Base-by-base conservation (phyloP, 2,797 vertebrate species). In the Rallus crepitans region DNA sequence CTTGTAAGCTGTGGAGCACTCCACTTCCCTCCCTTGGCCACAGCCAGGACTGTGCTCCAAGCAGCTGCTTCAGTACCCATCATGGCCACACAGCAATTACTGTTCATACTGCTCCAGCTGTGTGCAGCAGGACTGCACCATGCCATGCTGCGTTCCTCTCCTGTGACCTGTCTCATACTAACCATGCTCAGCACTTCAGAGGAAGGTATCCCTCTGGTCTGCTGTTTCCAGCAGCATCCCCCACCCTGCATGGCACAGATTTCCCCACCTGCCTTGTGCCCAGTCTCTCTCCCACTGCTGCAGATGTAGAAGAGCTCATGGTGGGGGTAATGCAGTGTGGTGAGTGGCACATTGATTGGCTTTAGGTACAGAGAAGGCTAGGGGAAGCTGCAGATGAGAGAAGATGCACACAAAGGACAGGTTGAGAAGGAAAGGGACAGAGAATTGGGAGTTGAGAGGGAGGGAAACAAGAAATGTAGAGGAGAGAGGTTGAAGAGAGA, bases 81-180 rank as follows among this genome's bases (percentile, higher is more conserved):
- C 2, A 5, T 6, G 5, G 40, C 37, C 25, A 11, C 35, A 4
- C 27, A 30, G 39, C 13, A 5, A 25, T 59, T 56, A 11, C 35
- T 52, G 39, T 17, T 15, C 2, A 0, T 63, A 18, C 10, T 0
- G 0, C 39, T 69, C 31, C 37, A 17, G 15, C 33, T 28, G 3
- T 7, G 14, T 37, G 11, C 15, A 50, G 64, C 81, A 55, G 35
- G 39, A 9, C 21, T 48, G 45, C 73, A 80, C 27, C 56, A 0
- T 35, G 37, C 71, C 81, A 27, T 57, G 18, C 30, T 79, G 30
- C 19, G 35, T 76, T 79, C 31, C 45, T 61, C 16, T 69, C 24
- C 71, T 33, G 39, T 8, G 68, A 69, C 23, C 30, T 45, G 9
- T 10, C 55, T 69, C 17, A 7, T 39, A 27, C 39, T 59, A 15